Percentiles rank a stretch among this genome's conserved stretches.
phyloP scores from a whole-genome alignment of 2,113 vertebrate genomes.

The Scomber colias region DNA sequence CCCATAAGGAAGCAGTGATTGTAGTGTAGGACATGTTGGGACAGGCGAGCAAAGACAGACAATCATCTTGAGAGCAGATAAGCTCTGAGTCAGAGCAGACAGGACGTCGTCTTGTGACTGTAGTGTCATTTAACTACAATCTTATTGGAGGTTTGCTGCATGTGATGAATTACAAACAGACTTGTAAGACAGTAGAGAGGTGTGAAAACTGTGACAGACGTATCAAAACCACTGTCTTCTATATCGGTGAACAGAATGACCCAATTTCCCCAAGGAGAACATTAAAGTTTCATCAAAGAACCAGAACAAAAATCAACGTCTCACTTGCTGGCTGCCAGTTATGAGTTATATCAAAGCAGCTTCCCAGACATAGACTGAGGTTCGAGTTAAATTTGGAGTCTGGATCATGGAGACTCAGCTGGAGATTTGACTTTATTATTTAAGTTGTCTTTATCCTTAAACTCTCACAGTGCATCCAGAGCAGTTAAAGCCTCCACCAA shows the following conservation, averaged over 20 bases:
- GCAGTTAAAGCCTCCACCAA: constrained; percentile 2
- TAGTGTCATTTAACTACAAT: constrained; percentile 22
- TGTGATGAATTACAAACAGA: constrained; percentile 22
- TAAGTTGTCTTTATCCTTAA: constrained; percentile 21
- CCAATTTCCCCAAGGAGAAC: constrained; percentile 33
- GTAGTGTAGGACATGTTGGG: constrained; percentile 37
- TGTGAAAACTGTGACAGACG: constrained; percentile 26
- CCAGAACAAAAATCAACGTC: constrained; percentile 19
- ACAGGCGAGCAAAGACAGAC: constrained; percentile 56
- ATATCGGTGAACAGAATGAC: constrained; percentile 32
- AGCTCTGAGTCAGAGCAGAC: constrained; percentile 56
- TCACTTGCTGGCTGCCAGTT: background rate
- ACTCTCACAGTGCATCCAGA: constrained; percentile 5
- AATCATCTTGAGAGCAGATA: constrained; percentile 60
- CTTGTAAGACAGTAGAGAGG: constrained; percentile 6
- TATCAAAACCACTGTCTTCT: constrained; percentile 38
- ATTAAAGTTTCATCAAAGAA: constrained; percentile 54
- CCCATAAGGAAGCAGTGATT: constrained; percentile 41
- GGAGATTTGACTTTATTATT: constrained; percentile 43
- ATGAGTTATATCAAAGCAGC: constrained; percentile 28
- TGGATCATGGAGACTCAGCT: constrained; percentile 28
- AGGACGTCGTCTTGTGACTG: background rate
- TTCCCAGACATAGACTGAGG: constrained; percentile 6
- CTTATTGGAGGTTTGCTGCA: constrained; percentile 26
- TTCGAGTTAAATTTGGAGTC: constrained; percentile 50